Base-by-base conservation (phyloP, 2,797 vertebrate species). In the Tauraco hartlaubi region DNA sequence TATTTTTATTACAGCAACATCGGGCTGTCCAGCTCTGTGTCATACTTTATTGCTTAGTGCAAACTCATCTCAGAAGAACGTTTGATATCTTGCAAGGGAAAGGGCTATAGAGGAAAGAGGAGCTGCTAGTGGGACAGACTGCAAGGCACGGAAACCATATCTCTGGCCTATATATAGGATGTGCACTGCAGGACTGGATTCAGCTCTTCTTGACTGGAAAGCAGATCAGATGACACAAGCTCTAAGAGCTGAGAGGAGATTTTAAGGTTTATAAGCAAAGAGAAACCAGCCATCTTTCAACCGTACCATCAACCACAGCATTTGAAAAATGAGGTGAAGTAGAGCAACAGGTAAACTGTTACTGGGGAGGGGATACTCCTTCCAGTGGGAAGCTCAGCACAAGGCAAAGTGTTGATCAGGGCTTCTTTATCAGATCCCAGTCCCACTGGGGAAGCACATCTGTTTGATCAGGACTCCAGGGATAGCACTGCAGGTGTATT, bases 361-460 rank as follows among this genome's bases (percentile, higher is more conserved):
- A 28, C 21, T 79, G 29, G 26, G 20, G 28, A 9, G 33, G 28
- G 56, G 39, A 56, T 66, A 7, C 28, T 76, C 16, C 25, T 79
- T 44, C 23, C 44, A 63, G 0, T 20, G 29, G 7, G 61, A 69
- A 28, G 21, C 59, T 76, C 54, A 69, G 51, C 25, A 25, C n/a
- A 55, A 63, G 25, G 64, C 35, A 63, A 67, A 56, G 19, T 19
- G 5, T 58, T 90, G 55, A 35, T 62, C 18, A 63, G 23, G 20
- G 15, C n/a, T 72, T 41, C 54, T 72, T 61, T n/a, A n/a, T 59
- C n/a, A 26, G 33, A 41, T 67, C 29, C 17, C 78, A 58, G 64
- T 72, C 59, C 15, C 33, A 18, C 51, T 12, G 26, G 19, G 9
- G 31, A 69, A 39, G 12, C 20, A 0, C 1, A 0, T 37, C 56